phyloP scores from a whole-genome alignment of 2,113 vertebrate species.

The human (Homo sapiens) region GRCh38 chr7:39837501-39838000 shows the following conservation, averaged over 20 bases:
- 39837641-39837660: neutral
- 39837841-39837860: neutral
- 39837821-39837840: neutral
- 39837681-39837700: neutral
- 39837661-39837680: neutral
- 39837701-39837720: neutral
- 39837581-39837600: neutral
- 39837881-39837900: neutral
- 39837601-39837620: neutral
- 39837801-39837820: neutral
- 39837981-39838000: neutral
- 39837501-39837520: too few species aligned
- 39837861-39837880: neutral
- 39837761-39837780: neutral
- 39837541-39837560: neutral
- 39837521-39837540: too few species aligned
- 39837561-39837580: neutral
- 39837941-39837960: neutral
- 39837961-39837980: neutral
- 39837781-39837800: neutral
- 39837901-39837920: neutral
- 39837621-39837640: neutral
- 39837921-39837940: neutral
- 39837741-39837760: neutral
- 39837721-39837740: neutral